These are phyloP conservation scores for Seriola rivoliana DNA, from an alignment of 2,113 vertebrate species.

Conservation along the genomic window DNA sequence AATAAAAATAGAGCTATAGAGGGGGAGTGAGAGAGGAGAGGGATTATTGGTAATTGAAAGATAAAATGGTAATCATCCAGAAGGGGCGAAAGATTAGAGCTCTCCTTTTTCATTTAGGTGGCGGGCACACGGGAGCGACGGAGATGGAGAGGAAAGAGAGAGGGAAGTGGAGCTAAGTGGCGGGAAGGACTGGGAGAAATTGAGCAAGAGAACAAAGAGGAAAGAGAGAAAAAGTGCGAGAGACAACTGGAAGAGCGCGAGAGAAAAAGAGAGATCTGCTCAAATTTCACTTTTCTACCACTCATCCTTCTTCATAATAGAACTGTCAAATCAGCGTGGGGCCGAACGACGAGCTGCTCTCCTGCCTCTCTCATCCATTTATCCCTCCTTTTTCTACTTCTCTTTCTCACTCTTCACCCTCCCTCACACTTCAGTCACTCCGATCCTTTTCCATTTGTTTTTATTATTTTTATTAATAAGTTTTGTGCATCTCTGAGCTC, in stretches of 20 bases:
- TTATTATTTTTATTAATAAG: too few relatives aligned
- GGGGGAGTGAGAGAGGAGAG: conserved; percentile 1
- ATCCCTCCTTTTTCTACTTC: background rate
- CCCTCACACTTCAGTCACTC: background rate
- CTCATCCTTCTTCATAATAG: conserved; percentile 73
- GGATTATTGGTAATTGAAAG: conserved; percentile 62
- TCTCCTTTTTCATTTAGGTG: conserved; percentile 57
- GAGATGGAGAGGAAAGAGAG: conserved; percentile 4
- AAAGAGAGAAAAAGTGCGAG: background rate
- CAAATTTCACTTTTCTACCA: conserved; percentile 53
- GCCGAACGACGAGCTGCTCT: conserved; percentile 10
- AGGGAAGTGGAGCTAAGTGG: background rate
- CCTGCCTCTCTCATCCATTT: conserved; percentile 9
- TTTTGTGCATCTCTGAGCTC: background rate
- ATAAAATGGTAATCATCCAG: conserved; percentile 63
- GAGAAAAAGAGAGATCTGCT: conserved; percentile 40
- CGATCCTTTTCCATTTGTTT: too few relatives aligned
- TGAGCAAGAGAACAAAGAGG: background rate
- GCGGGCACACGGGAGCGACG: conserved; percentile 10
- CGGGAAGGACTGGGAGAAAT: background rate
- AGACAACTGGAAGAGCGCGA: conserved; percentile 4
- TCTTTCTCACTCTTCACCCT: background rate
- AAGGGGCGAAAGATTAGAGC: conserved; percentile 42
- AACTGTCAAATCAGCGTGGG: conserved; percentile 64
- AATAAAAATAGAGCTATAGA: background rate